Evolutionary conservation across 1,140 invertebrate species (phyloP).

Genomic region (Orchestia grillus): DNA sequence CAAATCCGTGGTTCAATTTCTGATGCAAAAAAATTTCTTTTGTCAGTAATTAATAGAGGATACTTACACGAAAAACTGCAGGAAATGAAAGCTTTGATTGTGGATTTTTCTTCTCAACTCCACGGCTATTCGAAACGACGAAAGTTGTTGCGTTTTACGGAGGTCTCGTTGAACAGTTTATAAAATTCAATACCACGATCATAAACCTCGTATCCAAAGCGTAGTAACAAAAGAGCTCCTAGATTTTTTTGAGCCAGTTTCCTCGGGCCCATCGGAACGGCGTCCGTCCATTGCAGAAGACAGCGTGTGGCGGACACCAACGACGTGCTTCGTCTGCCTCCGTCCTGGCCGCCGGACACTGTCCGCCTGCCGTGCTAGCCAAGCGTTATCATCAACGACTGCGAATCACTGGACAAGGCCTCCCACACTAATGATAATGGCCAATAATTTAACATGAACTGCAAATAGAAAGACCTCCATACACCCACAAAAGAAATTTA

Average conservation of each 20-base stretch:
- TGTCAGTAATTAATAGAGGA: neutral
- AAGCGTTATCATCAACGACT: slow-evolving; percentile 28
- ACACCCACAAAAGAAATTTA: slow-evolving; percentile 18
- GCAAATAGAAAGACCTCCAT: slow-evolving; percentile 19
- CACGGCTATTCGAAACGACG: neutral
- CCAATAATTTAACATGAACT: slow-evolving; percentile 37
- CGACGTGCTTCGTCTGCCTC: neutral
- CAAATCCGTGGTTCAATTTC: too few species aligned
- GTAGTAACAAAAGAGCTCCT: neutral
- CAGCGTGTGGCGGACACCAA: neutral
- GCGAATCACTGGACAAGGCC: neutral
- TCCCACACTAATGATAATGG: slow-evolving; percentile 29
- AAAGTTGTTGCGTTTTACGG: neutral
- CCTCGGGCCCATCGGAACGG: neutral
- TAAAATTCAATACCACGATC: neutral
- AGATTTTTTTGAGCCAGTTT: neutral
- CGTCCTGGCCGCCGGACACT: neutral
- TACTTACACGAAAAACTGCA: neutral
- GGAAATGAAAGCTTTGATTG: neutral
- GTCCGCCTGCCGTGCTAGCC: neutral
- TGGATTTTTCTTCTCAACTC: neutral
- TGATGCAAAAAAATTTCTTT: neutral
- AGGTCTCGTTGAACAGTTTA: neutral
- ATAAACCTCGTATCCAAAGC: neutral
- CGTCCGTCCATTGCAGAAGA: neutral